Conservation (phyloP, 2,797 vertebrate genomes). For the Sorex maritimensis region DNA sequence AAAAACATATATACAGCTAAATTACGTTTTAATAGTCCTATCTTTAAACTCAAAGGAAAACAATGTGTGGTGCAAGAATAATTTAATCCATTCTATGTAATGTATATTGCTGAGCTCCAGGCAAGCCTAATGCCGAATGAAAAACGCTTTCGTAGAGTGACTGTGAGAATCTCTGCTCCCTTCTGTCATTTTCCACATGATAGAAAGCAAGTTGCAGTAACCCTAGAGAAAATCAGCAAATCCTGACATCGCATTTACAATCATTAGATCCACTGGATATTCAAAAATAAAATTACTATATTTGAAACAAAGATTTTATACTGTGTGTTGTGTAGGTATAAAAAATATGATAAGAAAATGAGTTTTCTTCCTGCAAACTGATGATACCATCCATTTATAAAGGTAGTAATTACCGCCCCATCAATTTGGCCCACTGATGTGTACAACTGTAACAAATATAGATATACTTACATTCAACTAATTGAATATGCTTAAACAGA, state of each 20-base stretch:
- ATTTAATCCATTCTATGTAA: not conserved
- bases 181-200: not conserved
- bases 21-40: not conserved
- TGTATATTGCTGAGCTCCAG: not conserved
- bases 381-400: slow-evolving; percentile 67
- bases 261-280: slow-evolving; percentile 22
- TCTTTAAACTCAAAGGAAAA: slow-evolving; percentile 27
- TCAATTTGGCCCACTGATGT: slow-evolving; percentile 75
- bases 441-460: slow-evolving; percentile 81
- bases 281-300: slow-evolving; percentile 59
- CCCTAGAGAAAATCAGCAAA: not conserved
- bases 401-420: slow-evolving; percentile 77
- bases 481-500: slow-evolving; percentile 79
- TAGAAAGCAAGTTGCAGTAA: not conserved
- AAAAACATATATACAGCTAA: not conserved
- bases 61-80: not conserved
- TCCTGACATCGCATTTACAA: not conserved
- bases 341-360: slow-evolving; percentile 72
- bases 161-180: not conserved
- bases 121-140: not conserved
- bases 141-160: not conserved
- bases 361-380: slow-evolving; percentile 68
- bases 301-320: slow-evolving; percentile 29
- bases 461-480: slow-evolving; percentile 84
- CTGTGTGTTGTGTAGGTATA: not conserved